phyloP scores from a whole-genome alignment of 2,888 invertebrate species.

The Poecilus cupreus region DNA sequence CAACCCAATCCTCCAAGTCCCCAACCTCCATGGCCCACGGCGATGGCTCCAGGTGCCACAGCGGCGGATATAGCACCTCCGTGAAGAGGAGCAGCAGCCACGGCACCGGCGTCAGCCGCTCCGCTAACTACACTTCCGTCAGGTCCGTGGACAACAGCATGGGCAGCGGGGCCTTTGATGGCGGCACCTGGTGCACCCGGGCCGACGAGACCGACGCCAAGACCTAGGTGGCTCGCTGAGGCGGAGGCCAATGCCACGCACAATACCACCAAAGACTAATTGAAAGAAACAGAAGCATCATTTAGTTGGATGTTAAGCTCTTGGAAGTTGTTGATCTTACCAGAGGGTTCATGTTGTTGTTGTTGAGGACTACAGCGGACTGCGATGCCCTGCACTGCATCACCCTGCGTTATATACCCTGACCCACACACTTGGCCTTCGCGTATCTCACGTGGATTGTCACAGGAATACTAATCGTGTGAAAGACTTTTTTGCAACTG shows the following conservation, averaged over 20 bases:
- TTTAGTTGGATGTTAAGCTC: too few relatives aligned
- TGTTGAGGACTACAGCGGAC: constrained; percentile 6
- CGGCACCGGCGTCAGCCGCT: constrained; percentile 68
- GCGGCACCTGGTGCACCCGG: constrained; percentile 60
- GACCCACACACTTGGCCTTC: constrained; percentile 8
- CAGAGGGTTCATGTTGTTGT: constrained; percentile 53
- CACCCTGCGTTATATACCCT: constrained; percentile 12
- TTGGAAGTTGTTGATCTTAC: too few relatives aligned
- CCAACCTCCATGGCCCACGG: constrained; percentile 49
- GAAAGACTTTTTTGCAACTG: constrained; percentile 30
- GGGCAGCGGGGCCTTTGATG: constrained; percentile 67
- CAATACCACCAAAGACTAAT: constrained; percentile 60
- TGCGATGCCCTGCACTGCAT: background rate
- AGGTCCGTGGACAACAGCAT: constrained; percentile 61
- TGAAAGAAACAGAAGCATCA: too few relatives aligned
- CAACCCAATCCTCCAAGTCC: constrained; percentile 22
- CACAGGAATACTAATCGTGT: constrained; percentile 40
- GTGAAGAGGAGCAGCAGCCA: constrained; percentile 69
- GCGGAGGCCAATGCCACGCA: constrained; percentile 63
- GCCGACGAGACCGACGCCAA: constrained; percentile 63
- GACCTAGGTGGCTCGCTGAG: constrained; percentile 63
- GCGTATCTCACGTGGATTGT: constrained; percentile 17
- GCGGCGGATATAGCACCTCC: constrained; percentile 68
- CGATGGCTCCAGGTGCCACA: constrained; percentile 67
- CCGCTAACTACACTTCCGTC: constrained; percentile 33